phyloP scores from a whole-genome alignment of 2,888 invertebrate species.

The Morinoia aosen region DNA sequence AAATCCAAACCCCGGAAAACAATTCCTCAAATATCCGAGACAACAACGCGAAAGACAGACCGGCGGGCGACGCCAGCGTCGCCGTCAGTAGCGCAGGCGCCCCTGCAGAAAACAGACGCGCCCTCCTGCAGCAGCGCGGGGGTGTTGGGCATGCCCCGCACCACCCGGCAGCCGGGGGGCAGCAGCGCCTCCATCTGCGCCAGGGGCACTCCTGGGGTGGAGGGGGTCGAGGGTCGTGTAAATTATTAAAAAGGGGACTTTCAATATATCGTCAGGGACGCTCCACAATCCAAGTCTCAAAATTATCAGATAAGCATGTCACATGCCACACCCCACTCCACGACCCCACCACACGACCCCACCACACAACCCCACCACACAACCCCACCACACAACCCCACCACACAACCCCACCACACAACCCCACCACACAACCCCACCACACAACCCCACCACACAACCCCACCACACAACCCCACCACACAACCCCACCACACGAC shows the following conservation, averaged over 20 bases:
- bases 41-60: neutral
- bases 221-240: neutral
- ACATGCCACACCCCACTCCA: neutral
- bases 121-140: conserved; percentile 87
- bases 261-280: no score
- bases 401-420: no score
- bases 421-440: no score
- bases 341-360: neutral
- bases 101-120: conserved; percentile 87
- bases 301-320: no score
- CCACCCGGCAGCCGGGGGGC: conserved; percentile 82
- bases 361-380: neutral
- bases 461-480: no score
- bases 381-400: no score
- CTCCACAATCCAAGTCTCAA: no score
- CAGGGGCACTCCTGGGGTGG: conserved; percentile 52
- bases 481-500: no score
- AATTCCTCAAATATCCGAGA: no score
- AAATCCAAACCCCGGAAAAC: no score
- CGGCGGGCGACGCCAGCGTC: conserved; percentile 73
- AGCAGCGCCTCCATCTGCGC: conserved; percentile 72
- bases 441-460: no score
- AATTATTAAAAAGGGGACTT: no score
- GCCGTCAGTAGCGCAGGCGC: conserved; percentile 77
- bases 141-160: conserved; percentile 95